Evolutionary conservation across 2,888 invertebrate genomes (phyloP), one percentile per base, ranked within the genome.

Genomic region (Nemurella pictetii): DNA sequence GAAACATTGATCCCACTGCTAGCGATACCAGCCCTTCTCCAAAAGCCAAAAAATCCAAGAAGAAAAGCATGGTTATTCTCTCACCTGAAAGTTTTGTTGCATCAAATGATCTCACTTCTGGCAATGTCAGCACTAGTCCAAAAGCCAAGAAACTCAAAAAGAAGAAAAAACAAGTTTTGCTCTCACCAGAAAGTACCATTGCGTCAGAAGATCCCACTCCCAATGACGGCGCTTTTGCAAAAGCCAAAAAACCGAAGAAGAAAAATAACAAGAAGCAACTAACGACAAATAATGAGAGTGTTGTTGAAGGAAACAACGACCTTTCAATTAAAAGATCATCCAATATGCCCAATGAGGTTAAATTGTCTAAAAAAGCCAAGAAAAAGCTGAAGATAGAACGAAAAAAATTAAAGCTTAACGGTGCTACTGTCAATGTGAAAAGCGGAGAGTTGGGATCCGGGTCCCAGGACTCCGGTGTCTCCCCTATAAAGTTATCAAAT

Each of bases 231-330:
- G 15, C 27, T 7, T 72, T 36, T 27, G 0, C 32, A 20, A 83
- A 85, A 87, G 35, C 90, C 90, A 91, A 74, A 20, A 83, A 85
- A 87, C 32, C 90, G 90, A 91, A 74, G 90, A 90, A 80, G 89
- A 89, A 2, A 91, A 91, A 90, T 90, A 88, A 32, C 89, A 89
- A 26, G 89, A 89, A 85, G 88, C 89, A 29, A 89, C 89, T 0
- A 88, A 2, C 55, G 9, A 1, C 55, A 20, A 12, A 20, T 2
- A 20, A 82, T 82, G 27, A 3, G n/a, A 81, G 4, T 25, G n/a
- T 2, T 1, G 4, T 20, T n/a, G 27, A 81, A 55, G 25, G 30
- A 15, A 32, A 32, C 2, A 35, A 30, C 20, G 26, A 36, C 25
- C 4, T 26, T 72, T 28, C 20, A 9, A 9, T 28, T 29, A 27